Percentiles rank a stretch among this genome's conserved stretches.
phyloP scores from a whole-genome alignment of 2,797 vertebrate genomes.

The Tragelaphus oryx region DNA sequence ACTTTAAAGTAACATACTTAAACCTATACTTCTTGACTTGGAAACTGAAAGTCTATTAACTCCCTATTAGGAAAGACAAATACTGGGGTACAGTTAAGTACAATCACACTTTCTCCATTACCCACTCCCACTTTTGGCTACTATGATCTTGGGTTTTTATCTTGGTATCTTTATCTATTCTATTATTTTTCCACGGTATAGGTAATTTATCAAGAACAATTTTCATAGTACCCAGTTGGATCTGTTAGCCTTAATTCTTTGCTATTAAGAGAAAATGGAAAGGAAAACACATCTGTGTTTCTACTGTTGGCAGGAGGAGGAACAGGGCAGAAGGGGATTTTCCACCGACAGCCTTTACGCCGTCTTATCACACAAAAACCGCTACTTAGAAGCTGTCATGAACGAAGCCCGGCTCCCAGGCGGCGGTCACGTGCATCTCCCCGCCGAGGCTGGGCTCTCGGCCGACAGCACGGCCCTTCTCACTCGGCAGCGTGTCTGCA shows the following conservation, averaged over 20 bases:
- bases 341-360: neutral
- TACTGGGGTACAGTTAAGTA: neutral
- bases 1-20: neutral
- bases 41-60: neutral
- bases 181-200: neutral
- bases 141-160: neutral
- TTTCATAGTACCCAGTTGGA: neutral
- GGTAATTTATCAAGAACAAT: neutral
- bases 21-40: neutral
- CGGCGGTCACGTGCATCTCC: accelerated
- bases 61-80: neutral
- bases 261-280: neutral
- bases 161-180: neutral
- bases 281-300: neutral
- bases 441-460: neutral
- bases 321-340: neutral
- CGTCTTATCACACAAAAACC: neutral
- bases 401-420: neutral
- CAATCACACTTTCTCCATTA: neutral
- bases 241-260: neutral
- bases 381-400: neutral
- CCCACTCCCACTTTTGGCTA: neutral
- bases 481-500: neutral
- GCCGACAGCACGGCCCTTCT: neutral
- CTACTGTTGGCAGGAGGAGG: neutral